Base-by-base conservation (phyloP, 2,113 vertebrate species). In the Otolemur garnettii region DNA sequence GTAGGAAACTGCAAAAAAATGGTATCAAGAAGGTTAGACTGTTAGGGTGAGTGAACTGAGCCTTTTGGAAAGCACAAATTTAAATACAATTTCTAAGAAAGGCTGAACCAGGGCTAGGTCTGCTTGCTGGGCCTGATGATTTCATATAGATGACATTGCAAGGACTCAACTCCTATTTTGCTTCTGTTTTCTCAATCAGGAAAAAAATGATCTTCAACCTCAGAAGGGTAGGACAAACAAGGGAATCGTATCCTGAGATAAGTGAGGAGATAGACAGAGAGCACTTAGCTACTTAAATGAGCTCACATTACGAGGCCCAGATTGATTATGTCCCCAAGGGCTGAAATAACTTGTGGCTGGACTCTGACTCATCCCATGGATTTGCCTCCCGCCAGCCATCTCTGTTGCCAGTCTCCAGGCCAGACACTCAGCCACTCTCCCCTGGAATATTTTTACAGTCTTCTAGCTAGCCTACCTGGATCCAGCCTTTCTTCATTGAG, bases 201-300 rank as follows among this genome's bases (percentile, higher is more conserved):
- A 93, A 94, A 96, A 98, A 97, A 92, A 97, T 95, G 96, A 98
- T 97, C 96, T 97, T 97, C 96, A 97, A 96, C 93, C 95, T 93
- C 11, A 1, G 90, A 93, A 72, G 92, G 85, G 83, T 90, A 98
- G 97, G 97, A 98, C 97, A 96, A 98, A 98, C 97, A 98, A 95
- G 72, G 95, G 60, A 98, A 98, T 74, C 15, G 5, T 95, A 98
- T 95, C 90, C 96, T 4, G 13, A 97, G 93, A 97, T 96, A 96
- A 97, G 95, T 96, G 85, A 96, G 57, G 28, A 93, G 93, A 97
- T 94, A 93, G 80, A 78, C 68, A 90, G 87, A 91, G 92, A 95
- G 97, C 97, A 98, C 97, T 98, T 97, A 96, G 66, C 97, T 95
- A 59, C 87, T 97, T 83, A 86, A 87, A 74, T 72, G 80, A 95